Evolutionary conservation across 2,888 invertebrate species (phyloP), one percentile per base, ranked within the genome.

Genomic region (Isoperla grammatica): DNA sequence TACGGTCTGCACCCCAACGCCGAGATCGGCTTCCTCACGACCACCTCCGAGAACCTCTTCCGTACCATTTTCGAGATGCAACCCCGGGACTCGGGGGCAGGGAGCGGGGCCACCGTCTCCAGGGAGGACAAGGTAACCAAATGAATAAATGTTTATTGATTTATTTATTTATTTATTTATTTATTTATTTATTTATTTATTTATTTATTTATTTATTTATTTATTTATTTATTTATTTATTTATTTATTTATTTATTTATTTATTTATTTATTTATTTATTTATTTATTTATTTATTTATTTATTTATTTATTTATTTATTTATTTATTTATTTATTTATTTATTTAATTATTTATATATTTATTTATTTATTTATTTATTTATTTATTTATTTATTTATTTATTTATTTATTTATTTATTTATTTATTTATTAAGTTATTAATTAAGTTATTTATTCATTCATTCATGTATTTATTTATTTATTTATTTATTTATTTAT

Each of bases 1-100:
- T 96, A 96, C 69, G 95, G 95, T 0, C 77, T 96, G 17, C 95
- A 96, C 76, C 90, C 94, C 0, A 96, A 96, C 73, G 94, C 96
- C 1, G 95, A 96, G 77, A 95, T 96, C 62, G 95, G 95, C 48
- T 94, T 95, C 71, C 76, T 96, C 56, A 94, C 95, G 0, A 86
- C 86, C 0, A 89, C 87, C 0, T 90, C 94, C 0, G 91, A 95
- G 68, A 83, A 85, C 63, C 76, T 96, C 50, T 95, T 95, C 74
- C 84, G 82, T 73, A 87, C 85, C 1, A 82, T 92, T 46, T 86
- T 95, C 69, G 95, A 94, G 74, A 83, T 96, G 81, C 95, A 95
- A 73, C 94, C 95, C 0, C 79, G 92, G 66, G 88, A 93, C 68
- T 76, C 86, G 0, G 89, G 88, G 0, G 84, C 85, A 0, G 78